Percentiles rank a stretch among this genome's conserved stretches.
Conservation (phyloP, 2,888 invertebrate species). For the Trileptium ribeirensis region DNA sequence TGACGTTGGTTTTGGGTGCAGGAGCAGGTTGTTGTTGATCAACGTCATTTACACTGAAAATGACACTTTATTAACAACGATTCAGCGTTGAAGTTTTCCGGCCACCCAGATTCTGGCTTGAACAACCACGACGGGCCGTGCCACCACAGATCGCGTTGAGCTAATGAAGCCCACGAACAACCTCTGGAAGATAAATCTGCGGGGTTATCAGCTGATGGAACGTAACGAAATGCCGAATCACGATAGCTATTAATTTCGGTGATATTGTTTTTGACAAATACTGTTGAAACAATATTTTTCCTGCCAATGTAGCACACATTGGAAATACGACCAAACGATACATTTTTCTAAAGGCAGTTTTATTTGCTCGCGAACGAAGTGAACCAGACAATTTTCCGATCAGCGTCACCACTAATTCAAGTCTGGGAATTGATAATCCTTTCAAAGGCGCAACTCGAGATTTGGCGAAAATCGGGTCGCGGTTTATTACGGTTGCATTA, state of each 20-base stretch:
- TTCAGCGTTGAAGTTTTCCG: no score
- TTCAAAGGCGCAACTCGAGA: slow-evolving; percentile 39
- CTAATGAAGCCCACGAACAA: slow-evolving; percentile 23
- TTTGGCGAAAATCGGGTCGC: slow-evolving; percentile 28
- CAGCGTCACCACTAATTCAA: slow-evolving; percentile 23
- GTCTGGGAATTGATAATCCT: slow-evolving; percentile 32
- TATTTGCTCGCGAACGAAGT: slow-evolving; percentile 30
- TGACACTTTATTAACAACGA: no score
- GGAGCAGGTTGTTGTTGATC: no score
- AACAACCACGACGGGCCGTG: slow-evolving; percentile 38
- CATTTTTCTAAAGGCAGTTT: slow-evolving; percentile 28
- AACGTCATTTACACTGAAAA: no score
- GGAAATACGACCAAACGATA: slow-evolving; percentile 34
- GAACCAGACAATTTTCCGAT: slow-evolving; percentile 23
- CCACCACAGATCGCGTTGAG: slow-evolving; percentile 35
- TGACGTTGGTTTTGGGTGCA: no score
- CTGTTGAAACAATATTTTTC: not conserved
- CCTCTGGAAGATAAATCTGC: slow-evolving; percentile 43
- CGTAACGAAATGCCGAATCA: slow-evolving; percentile 36
- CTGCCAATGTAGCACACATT: slow-evolving; percentile 37
- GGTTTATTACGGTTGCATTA: not conserved
- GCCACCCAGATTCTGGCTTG: no score
- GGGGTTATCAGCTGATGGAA: slow-evolving; percentile 40
- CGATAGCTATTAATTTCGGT: slow-evolving; percentile 35
- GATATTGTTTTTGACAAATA: slow-evolving; percentile 40